Evolutionary conservation across 2,797 vertebrate species (phyloP), one percentile per base, ranked within the genome.

Genomic region (Molossus alvarezi): DNA sequence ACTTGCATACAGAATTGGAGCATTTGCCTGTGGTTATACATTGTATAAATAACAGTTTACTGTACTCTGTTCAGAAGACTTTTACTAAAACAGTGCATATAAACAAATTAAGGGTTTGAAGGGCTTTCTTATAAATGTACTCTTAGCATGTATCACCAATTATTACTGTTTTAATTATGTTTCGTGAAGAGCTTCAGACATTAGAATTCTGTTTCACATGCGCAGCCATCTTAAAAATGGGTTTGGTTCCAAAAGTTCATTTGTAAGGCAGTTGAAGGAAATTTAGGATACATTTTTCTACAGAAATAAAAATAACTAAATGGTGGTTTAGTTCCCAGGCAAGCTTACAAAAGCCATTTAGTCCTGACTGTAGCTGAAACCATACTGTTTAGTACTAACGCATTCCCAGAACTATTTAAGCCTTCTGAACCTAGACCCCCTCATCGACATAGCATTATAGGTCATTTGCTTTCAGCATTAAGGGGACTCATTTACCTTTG

Each of bases 231-330:
- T 92, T 77, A 87, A 87, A 94, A 90, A 73, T 57, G 92, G 82
- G 41, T 92, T 94, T 94, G 79, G 18, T 82, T 88, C 89, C 67
- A 64, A 75, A 95, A 94, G 90, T 92, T 97, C 72, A 77, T 90
- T 94, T 88, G 73, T 90, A 85, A 96, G 60, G 48, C 48, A 85
- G 23, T 45, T 88, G 77, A 69, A 94, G 17, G 90, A 95, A 97
- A 94, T 79, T 88, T 88, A 85, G 73, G 57, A 83, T 94, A 76
- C 4, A 57, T 95, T 97, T 95, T 95, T 93, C 55, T 95, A 3
- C 58, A 72, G 79, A 58, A 64, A 67, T 33, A 41, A 37, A 82
- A 73, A 80, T 57, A 93, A 58, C 90, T 75, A 76, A 95, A 80
- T 88, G 65, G 58, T 93, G 91, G 57, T 90, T 96, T 75, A 20